These are phyloP conservation scores for Bombus sylvicola DNA, from an alignment of 1,140 invertebrate genomes.

Conservation along the genomic window DNA sequence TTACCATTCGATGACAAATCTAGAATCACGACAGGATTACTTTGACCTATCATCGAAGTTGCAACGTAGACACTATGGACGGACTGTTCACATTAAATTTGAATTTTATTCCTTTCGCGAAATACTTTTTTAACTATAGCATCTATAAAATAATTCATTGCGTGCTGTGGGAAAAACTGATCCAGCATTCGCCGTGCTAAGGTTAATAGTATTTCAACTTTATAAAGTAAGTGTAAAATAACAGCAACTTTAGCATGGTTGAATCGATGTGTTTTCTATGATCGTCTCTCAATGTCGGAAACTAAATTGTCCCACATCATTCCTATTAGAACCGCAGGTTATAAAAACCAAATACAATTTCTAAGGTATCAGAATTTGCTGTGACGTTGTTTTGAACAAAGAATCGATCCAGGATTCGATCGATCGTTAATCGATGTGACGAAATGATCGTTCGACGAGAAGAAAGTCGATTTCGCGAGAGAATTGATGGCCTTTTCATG, in stretches of 20 bases:
- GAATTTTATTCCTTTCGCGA: no score
- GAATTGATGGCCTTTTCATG: slow-evolving; percentile 22
- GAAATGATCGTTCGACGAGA: background rate
- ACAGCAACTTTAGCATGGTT: background rate
- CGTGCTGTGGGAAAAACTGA: no score
- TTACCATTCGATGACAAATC: no score
- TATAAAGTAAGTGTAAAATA: background rate
- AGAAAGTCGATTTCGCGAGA: background rate
- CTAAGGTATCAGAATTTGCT: background rate
- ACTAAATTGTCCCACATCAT: background rate
- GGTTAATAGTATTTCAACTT: background rate
- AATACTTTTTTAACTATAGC: no score
- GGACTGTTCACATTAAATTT: no score
- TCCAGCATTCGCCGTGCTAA: no score
- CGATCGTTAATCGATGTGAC: background rate
- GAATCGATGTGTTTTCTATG: background rate
- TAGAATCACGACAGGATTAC: no score
- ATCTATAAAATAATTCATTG: no score
- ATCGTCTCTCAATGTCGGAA: background rate
- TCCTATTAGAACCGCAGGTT: background rate
- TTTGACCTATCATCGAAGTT: no score
- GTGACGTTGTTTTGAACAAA: background rate
- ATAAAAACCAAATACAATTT: background rate
- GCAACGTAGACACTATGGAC: no score
- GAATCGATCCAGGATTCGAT: background rate